Evolutionary conservation across 2,113 vertebrate species (phyloP).

Genomic region (Dissostichus mawsoni): DNA sequence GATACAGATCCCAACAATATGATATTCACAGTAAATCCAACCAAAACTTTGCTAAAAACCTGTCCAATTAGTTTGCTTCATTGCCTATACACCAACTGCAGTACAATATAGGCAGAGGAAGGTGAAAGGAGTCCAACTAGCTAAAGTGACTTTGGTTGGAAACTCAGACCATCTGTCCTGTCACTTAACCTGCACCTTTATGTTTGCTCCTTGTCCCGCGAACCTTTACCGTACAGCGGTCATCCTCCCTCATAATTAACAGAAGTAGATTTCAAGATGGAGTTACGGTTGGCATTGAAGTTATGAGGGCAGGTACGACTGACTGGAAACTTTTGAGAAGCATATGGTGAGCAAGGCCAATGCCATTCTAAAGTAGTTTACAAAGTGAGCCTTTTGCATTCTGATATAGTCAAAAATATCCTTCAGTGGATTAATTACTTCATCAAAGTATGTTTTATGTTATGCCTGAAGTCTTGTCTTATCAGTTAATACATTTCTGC

Average conservation of each 20-base stretch:
- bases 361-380: conserved; percentile 43
- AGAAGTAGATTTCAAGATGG: conserved; percentile 38
- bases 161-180: conserved; percentile 75
- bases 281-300: conserved; percentile 2
- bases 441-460: neutral
- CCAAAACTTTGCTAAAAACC: neutral
- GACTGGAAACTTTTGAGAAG: conserved; percentile 45
- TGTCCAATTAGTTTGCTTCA: neutral
- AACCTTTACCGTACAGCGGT: conserved; percentile 37
- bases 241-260: conserved; percentile 41
- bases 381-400: conserved; percentile 1
- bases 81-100: conserved; percentile 47
- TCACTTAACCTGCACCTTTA: conserved; percentile 75
- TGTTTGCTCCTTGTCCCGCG: conserved; percentile 58
- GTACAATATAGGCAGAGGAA: conserved; percentile 30
- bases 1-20: too few relatives aligned
- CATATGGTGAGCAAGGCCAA: conserved; percentile 57
- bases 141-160: conserved; percentile 74
- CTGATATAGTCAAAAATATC: neutral
- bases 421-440: neutral
- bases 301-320: conserved; percentile 14
- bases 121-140: conserved; percentile 44
- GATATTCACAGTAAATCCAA: neutral
- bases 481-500: neutral
- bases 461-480: neutral